Conservation (phyloP, 2,113 vertebrate species). For the Siniperca knerii region DNA sequence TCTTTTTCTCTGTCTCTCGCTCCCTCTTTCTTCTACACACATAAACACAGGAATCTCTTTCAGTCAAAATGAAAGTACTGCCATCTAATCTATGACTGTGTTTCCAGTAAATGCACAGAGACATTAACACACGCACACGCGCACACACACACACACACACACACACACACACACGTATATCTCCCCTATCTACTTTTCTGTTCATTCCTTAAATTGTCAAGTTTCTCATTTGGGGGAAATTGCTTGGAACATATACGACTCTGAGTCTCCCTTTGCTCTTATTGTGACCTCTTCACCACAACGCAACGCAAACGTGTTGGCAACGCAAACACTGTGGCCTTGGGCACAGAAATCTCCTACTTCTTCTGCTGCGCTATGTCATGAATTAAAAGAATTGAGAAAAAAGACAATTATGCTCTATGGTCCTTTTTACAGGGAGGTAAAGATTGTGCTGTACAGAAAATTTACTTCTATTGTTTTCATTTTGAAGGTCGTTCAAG, state of each 20-base stretch:
- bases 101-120: slow-evolving; percentile 42
- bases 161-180: slow-evolving; percentile 18
- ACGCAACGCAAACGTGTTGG: not conserved
- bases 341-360: not conserved
- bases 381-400: slow-evolving; percentile 4
- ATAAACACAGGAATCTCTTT: slow-evolving; percentile 6
- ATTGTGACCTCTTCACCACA: slow-evolving; percentile 49
- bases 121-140: slow-evolving; percentile 10
- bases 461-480: not conserved
- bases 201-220: slow-evolving; percentile 61
- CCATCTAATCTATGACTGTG: slow-evolving; percentile 32
- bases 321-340: slow-evolving; percentile 10
- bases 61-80: slow-evolving; percentile 24
- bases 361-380: slow-evolving; percentile 7
- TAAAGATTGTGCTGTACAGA: not conserved
- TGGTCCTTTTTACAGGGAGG: not conserved
- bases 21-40: not conserved
- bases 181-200: slow-evolving; percentile 39
- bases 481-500: not conserved
- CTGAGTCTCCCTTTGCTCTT: slow-evolving; percentile 41
- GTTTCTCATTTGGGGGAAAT: slow-evolving; percentile 71
- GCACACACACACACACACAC: slow-evolving; percentile 12
- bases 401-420: not conserved
- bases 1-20: not conserved
- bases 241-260: slow-evolving; percentile 67